Evolutionary conservation across 2,113 vertebrate genomes (phyloP).

Genomic region (Lagopus leucura): DNA sequence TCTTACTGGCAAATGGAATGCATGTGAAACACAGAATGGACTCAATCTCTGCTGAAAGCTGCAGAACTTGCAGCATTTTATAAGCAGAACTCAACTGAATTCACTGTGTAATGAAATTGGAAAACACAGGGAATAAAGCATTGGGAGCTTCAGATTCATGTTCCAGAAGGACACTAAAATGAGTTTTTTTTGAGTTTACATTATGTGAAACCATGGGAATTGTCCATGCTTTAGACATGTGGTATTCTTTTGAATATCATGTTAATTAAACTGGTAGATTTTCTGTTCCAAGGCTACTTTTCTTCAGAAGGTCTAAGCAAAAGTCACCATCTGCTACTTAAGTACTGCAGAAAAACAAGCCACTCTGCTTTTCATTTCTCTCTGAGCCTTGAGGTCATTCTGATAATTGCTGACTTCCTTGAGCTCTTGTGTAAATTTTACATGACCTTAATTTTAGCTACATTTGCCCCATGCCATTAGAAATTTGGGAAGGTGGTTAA

Average conservation of each 20-base stretch:
- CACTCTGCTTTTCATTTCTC: background rate
- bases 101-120: background rate
- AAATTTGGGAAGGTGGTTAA: background rate
- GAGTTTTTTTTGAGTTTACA: background rate
- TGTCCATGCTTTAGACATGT: background rate
- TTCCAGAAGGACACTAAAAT: background rate
- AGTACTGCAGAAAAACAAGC: constrained; percentile 34
- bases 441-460: background rate
- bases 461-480: background rate
- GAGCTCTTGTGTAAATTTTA: background rate
- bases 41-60: background rate
- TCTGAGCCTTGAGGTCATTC: constrained; percentile 1
- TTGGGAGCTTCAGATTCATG: background rate
- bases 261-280: constrained; percentile 32
- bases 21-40: background rate
- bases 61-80: background rate
- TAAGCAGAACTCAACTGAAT: background rate
- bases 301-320: constrained; percentile 49
- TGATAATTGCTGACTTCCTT: constrained; percentile 11
- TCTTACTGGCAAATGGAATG: background rate
- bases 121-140: background rate
- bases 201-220: background rate
- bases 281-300: constrained; percentile 18
- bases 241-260: background rate
- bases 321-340: constrained; percentile 50